Conservation (phyloP, 2,888 invertebrate species). For the Carabus problematicus region DNA sequence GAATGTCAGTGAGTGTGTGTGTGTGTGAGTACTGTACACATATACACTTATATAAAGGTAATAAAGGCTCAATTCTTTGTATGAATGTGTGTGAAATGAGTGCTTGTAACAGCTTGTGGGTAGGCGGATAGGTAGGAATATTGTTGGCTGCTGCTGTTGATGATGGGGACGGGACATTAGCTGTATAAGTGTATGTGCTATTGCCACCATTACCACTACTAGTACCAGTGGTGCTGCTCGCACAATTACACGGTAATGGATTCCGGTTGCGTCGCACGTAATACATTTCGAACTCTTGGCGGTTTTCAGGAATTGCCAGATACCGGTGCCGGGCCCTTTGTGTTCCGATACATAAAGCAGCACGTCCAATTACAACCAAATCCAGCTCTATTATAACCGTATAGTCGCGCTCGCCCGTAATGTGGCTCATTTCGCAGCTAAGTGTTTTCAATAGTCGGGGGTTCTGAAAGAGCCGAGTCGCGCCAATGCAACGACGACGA, state of each 20-base stretch:
- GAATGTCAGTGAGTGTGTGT: too few relatives aligned
- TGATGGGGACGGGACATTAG: slow-evolving; percentile 7
- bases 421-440: slow-evolving; percentile 41
- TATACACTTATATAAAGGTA: too few relatives aligned
- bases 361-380: slow-evolving; percentile 42
- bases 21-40: too few relatives aligned
- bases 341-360: slow-evolving; percentile 39
- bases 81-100: too few relatives aligned
- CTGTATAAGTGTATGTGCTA: background rate
- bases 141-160: too few relatives aligned
- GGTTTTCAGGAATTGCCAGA: slow-evolving; percentile 40
- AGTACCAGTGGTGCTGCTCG: background rate
- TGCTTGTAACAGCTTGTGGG: background rate
- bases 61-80: too few relatives aligned
- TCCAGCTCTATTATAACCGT: slow-evolving; percentile 35
- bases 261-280: slow-evolving; percentile 37
- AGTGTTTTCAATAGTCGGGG: slow-evolving; percentile 38
- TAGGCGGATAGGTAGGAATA: background rate
- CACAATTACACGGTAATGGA: slow-evolving; percentile 42
- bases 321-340: slow-evolving; percentile 27
- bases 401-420: slow-evolving; percentile 19
- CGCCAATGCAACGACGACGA: background rate
- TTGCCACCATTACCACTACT: background rate
- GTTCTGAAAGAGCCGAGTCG: slow-evolving; percentile 14
- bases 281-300: slow-evolving; percentile 37